Evolutionary conservation across 64 coral and sea anemone species (phyloP), one percentile per base, ranked within the genome.

Genomic region (Porites australiensis): DNA sequence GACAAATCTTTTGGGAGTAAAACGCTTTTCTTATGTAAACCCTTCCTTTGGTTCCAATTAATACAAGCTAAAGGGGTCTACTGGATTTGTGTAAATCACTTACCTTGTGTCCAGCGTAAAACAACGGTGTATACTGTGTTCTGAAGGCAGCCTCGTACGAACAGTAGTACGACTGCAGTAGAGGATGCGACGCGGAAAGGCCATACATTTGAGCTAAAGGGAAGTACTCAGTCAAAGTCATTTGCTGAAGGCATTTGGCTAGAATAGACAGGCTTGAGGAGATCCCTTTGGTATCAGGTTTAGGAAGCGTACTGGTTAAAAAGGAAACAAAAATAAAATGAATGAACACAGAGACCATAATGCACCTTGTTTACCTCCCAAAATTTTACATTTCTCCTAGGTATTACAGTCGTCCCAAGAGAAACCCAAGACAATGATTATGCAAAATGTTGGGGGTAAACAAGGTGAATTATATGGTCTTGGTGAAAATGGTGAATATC

Each of bases 101-200:
- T 88, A 94, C 95, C 77, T 64, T 90, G 70, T 97, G 91, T 61
- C 95, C 68, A 6, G 90, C 77, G 27, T 94, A 97, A 54, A 97
- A 97, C 58, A 94, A 64, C 44, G 95, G 88, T 3, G 95, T 93
- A 75, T 88, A 97, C 37, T 79, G 59, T 0, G 95, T 91, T 44
- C 85, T 64, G 12, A 70, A 44, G 37, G 88, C 93, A 71, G 94
- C 88, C n/a, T 98, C 94, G 12, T 62, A 72, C 10, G 90, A 79
- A 61, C 88, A 95, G 44, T 81, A 66, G 77, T 98, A 98, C 2
- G 97, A 94, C 44, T 92, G 81, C 46, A 98, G 75, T 21, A 96
- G 60, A 15, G 97, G 94, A 79, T 98, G 97, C 13, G 81, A 68
- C 57, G 83, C 58, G 10, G 27, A 45, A 13, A 98, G 88, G 48